phyloP scores from a whole-genome alignment of 2,797 vertebrate genomes.

The Myiotriccus ornatus region DNA sequence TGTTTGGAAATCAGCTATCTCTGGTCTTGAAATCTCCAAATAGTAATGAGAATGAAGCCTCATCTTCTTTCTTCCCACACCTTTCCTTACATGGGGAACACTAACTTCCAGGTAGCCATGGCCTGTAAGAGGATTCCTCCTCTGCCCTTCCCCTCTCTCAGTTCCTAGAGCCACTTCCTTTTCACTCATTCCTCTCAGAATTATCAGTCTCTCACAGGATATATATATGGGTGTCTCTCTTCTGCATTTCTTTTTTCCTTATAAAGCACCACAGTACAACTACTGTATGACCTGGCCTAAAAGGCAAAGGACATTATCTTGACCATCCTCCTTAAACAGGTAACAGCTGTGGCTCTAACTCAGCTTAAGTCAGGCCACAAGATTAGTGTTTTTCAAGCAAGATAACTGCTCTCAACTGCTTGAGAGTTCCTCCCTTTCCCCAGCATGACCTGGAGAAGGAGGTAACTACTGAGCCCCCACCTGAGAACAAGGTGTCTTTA shows the following conservation, averaged over 20 bases:
- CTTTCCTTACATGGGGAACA: background rate
- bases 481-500: background rate
- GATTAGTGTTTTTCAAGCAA: slow-evolving; percentile 6
- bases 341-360: slow-evolving; percentile 23
- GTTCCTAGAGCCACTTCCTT: background rate
- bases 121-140: background rate
- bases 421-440: background rate
- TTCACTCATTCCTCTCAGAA: background rate
- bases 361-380: slow-evolving; percentile 1
- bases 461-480: background rate
- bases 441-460: background rate
- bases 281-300: background rate
- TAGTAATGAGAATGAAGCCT: background rate
- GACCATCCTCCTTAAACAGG: background rate
- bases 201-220: background rate
- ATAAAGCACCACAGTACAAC: background rate
- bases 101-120: background rate
- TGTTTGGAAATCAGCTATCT: background rate
- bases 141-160: background rate
- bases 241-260: background rate
- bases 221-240: background rate
- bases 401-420: background rate
- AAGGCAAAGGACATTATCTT: background rate
- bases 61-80: background rate
- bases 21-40: background rate